Evolutionary conservation across 2,113 vertebrate genomes (phyloP), one percentile per base, ranked within the genome.

Genomic region (Salvelinus sp.): DNA sequence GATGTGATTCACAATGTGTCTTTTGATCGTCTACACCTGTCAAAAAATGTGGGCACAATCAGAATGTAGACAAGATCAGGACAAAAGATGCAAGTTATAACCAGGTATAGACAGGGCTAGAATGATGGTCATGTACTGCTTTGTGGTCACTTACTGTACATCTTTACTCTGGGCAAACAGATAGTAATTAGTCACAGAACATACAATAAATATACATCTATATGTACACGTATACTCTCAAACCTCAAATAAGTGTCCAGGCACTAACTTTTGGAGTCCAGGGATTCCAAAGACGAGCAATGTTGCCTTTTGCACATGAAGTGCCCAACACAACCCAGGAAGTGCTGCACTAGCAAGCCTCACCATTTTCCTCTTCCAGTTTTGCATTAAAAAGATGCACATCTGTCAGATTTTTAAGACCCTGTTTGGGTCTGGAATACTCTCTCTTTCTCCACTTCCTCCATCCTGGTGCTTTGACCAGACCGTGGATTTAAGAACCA

Each of bases 151-250:
- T 86, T 79, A 86, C 79, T 91, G 76, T 86, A 91, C 76, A 83
- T 79, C 83, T 90, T 89, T 90, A 91, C 88, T 91, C 83, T 89
- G 88, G 76, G 88, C 87, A 91, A 90, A 91, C 91, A 91, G 83
- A 88, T 86, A 91, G 86, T 73, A 82, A 91, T 87, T 93, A 92
- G 92, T 92, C 92, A 93, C 91, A 94, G 76, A 90, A 74, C 91
- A 92, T 80, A 80, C 92, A 87, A 86, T 89, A 85, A 92, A 91
- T 93, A 91, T 93, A 94, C 91, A 94, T 86, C 88, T 90, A 87
- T 93, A 93, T 87, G 72, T 93, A 85, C 90, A 89, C 91, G 93
- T 76, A 78, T 71, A 89, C 81, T 82, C 82, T 89, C 73, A 70
- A 83, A 70, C 84, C 33, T 75, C 72, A 83, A 83, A 72, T 85